Conservation (phyloP, 1,140 invertebrate genomes). For the Brevipalpus yothersi region DNA sequence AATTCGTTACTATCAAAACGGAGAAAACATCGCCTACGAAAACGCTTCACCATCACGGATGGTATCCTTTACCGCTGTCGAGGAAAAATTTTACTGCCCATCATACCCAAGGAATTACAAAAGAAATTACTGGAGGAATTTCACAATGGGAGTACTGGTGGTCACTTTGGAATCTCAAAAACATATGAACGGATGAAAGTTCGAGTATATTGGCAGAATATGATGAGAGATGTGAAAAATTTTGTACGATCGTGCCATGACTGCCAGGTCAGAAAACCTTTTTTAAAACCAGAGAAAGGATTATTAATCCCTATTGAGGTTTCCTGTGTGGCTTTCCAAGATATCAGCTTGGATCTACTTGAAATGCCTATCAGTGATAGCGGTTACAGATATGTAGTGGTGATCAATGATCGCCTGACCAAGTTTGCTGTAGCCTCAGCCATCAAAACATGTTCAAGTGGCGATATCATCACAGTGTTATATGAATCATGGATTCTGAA, state of each 20-base stretch:
- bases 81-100: neutral
- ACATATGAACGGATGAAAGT: neutral
- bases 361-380: no score
- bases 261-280: neutral
- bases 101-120: neutral
- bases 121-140: neutral
- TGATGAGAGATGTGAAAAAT: neutral
- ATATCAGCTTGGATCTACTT: no score
- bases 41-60: neutral
- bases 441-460: no score
- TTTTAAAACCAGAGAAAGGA: no score
- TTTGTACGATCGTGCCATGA: neutral
- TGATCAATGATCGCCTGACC: no score
- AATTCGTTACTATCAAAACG: no score
- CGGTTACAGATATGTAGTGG: no score
- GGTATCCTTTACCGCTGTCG: neutral
- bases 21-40: neutral
- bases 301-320: no score
- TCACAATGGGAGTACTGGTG: neutral
- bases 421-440: no score
- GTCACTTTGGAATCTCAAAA: neutral
- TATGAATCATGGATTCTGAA: no score
- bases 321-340: no score
- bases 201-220: neutral
- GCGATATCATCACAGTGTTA: no score